Percentiles rank a stretch among this genome's conserved stretches.
phyloP scores from a whole-genome alignment of 2,888 invertebrate genomes.

The Minunthozetes semirufus region DNA sequence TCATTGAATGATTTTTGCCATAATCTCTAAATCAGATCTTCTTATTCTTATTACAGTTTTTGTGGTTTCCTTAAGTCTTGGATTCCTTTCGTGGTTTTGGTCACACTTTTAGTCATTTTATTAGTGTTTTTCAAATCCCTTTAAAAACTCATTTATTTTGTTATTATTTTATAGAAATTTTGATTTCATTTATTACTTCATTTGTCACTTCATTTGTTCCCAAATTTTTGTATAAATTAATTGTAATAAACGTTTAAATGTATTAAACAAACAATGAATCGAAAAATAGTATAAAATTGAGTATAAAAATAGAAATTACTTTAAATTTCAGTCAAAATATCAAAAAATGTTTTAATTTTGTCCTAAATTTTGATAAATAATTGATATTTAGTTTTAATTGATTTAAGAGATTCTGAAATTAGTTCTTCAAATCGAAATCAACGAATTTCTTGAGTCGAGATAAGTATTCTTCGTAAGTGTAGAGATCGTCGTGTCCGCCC shows the following conservation, averaged over 20 bases:
- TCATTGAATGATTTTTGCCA: background rate
- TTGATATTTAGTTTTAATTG: too few species aligned
- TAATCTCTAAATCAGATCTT: background rate
- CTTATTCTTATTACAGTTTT: conserved; percentile 34
- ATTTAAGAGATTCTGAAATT: background rate
- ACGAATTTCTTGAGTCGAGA: conserved; percentile 31
- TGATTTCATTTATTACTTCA: too few species aligned
- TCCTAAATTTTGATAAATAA: too few species aligned
- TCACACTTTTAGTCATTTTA: conserved; percentile 35
- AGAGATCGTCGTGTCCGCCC: conserved; percentile 33
- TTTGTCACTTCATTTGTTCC: too few species aligned
- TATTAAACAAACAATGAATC: too few species aligned
- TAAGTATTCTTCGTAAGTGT: conserved; percentile 31
- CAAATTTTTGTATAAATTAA: too few species aligned
- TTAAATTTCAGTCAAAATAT: too few species aligned
- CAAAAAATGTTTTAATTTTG: too few species aligned
- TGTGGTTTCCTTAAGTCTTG: conserved; percentile 42
- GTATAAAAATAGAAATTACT: too few species aligned
- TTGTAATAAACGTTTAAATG: too few species aligned
- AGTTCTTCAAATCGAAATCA: conserved; percentile 21
- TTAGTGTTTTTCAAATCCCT: background rate
- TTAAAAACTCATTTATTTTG: background rate
- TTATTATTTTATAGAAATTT: background rate
- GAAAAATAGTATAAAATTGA: too few species aligned
- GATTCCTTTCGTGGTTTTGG: conserved; percentile 41